Percentiles rank a stretch among this genome's conserved stretches.
Evolutionary conservation across 2,797 vertebrate species (phyloP).

Genomic region (Pterois miles): DNA sequence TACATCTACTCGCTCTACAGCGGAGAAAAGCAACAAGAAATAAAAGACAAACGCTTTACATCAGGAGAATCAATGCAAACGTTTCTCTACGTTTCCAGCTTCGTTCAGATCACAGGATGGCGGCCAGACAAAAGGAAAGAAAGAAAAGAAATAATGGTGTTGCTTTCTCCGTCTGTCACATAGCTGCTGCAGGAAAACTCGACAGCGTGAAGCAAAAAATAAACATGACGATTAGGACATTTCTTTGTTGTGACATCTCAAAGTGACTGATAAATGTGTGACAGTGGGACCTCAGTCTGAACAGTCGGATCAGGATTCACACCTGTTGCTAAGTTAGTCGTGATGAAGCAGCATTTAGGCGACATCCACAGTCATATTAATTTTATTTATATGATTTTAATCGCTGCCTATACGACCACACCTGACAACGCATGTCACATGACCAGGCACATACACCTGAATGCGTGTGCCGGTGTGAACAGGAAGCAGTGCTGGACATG

Average conservation of each 20-base stretch:
- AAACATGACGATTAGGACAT: no score
- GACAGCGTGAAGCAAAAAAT: no score
- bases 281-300: conserved; percentile 12
- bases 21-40: neutral
- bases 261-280: no score
- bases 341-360: neutral
- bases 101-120: neutral
- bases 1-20: conserved; percentile 15
- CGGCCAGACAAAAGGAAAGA: neutral
- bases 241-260: neutral
- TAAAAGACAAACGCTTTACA: neutral
- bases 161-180: conserved; percentile 4
- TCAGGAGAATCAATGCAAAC: neutral
- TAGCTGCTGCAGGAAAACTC: neutral
- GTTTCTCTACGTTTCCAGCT: conserved; percentile 5
- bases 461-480: no score
- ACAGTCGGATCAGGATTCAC: neutral
- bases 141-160: neutral
- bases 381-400: no score
- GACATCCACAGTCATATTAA: no score
- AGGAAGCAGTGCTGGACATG: no score
- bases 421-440: no score
- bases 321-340: neutral
- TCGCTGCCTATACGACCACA: no score
- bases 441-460: no score